phyloP scores from a whole-genome alignment of 2,797 vertebrate genomes.

The Dromococcyx pavoninus region DNA sequence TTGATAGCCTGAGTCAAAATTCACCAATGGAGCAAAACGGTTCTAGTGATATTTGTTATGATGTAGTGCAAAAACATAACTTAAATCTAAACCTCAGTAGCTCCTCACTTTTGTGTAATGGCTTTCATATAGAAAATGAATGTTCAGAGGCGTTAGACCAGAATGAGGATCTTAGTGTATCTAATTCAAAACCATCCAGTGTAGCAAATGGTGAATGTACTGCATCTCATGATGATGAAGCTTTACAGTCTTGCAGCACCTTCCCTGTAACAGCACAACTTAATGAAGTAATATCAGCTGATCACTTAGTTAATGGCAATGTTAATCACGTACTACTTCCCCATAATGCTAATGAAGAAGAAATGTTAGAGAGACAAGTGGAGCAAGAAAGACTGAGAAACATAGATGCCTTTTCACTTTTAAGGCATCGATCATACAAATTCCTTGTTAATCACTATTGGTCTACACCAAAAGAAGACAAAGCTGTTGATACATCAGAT shows the following conservation, averaged over 20 bases:
- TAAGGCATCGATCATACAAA: constrained; percentile 81
- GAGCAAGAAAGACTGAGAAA: constrained; percentile 87
- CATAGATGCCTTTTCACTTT: constrained; percentile 85
- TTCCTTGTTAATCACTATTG: constrained; percentile 87
- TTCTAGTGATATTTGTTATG: constrained; percentile 82
- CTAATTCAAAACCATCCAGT: constrained; percentile 68
- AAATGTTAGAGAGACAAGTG: constrained; percentile 84
- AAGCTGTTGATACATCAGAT: constrained; percentile 96
- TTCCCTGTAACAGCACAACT: constrained; percentile 77
- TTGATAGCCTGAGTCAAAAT: constrained; percentile 68
- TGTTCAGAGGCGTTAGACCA: constrained; percentile 57
- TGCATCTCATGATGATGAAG: constrained; percentile 64
- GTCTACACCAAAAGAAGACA: constrained; percentile 92
- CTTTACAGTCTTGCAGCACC: constrained; percentile 77
- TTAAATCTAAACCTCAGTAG: constrained; percentile 58
- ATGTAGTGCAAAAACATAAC: constrained; percentile 68
- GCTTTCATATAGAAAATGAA: constrained; percentile 78
- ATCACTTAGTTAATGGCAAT: constrained; percentile 83
- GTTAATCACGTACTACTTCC: constrained; percentile 82
- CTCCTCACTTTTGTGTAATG: constrained; percentile 80
- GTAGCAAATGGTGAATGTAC: constrained; percentile 71
- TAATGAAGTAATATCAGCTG: constrained; percentile 76
- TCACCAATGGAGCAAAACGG: constrained; percentile 81
- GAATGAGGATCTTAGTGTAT: constrained; percentile 66
- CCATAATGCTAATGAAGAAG: constrained; percentile 79